Evolutionary conservation across 2,113 vertebrate genomes (phyloP).

Genomic region (Axis porcinus): DNA sequence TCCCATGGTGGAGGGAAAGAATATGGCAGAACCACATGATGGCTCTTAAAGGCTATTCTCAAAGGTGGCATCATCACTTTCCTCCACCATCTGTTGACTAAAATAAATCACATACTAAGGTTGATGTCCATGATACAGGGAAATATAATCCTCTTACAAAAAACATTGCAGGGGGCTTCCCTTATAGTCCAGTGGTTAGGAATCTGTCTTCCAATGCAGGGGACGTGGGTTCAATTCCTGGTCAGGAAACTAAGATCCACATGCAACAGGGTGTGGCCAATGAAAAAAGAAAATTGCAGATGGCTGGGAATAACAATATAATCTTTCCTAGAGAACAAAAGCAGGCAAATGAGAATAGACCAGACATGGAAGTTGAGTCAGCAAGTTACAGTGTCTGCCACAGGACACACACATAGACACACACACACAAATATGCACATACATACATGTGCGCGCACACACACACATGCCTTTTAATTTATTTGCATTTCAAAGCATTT

Average conservation of each 20-base stretch:
- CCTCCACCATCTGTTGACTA: background rate
- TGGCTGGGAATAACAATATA: background rate
- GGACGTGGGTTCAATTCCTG: background rate
- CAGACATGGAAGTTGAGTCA: background rate
- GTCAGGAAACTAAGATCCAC: background rate
- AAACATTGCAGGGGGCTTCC: background rate
- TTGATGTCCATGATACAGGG: background rate
- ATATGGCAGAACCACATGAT: background rate
- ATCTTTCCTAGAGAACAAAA: background rate
- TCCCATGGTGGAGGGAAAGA: background rate
- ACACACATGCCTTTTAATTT: background rate
- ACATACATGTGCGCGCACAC: background rate
- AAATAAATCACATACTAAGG: background rate
- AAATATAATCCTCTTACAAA: background rate
- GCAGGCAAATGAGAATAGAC: background rate
- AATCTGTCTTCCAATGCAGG: background rate
- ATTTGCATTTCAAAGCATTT: slow-evolving; percentile 10
- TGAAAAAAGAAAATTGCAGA: background rate
- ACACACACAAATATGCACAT: background rate
- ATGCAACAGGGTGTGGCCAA: background rate
- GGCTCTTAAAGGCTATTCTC: background rate
- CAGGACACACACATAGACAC: background rate
- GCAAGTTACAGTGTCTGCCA: background rate
- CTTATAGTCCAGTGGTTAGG: background rate
- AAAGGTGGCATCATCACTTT: background rate